Evolutionary conservation across 2,113 vertebrate genomes (phyloP).

Genomic region (Acrocephalus arundinaceus): DNA sequence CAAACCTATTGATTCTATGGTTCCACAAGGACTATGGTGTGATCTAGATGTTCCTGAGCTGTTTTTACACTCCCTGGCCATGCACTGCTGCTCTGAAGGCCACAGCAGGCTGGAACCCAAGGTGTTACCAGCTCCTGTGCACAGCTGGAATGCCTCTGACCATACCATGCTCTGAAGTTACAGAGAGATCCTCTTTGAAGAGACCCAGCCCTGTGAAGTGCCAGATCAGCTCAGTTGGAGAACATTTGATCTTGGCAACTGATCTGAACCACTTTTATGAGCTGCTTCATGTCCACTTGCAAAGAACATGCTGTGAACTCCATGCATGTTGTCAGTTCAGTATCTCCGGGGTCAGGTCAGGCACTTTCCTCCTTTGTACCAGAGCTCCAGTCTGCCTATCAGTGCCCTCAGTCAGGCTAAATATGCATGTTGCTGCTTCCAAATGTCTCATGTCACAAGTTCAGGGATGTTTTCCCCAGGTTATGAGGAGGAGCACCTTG

Average conservation of each 20-base stretch:
- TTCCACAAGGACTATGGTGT: background rate
- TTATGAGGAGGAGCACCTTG: background rate
- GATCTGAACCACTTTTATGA: background rate
- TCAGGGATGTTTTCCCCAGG: background rate
- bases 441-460: background rate
- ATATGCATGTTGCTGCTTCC: background rate
- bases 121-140: background rate
- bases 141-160: background rate
- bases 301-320: background rate
- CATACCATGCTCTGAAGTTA: accelerated
- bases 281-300: background rate
- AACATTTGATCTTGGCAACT: background rate
- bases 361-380: accelerated
- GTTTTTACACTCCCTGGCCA: background rate
- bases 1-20: background rate
- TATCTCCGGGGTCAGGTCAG: background rate
- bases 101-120: background rate
- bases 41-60: background rate
- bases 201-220: accelerated
- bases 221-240: background rate
- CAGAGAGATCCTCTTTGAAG: no score
- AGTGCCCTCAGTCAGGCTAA: background rate
- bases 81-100: background rate
- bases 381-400: background rate
- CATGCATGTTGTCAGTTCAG: accelerated